Percentiles rank a stretch among this genome's conserved stretches.
These are phyloP conservation scores for Portunus trituberculatus DNA, from an alignment of 1,140 invertebrate genomes.

Conservation along the genomic window DNA sequence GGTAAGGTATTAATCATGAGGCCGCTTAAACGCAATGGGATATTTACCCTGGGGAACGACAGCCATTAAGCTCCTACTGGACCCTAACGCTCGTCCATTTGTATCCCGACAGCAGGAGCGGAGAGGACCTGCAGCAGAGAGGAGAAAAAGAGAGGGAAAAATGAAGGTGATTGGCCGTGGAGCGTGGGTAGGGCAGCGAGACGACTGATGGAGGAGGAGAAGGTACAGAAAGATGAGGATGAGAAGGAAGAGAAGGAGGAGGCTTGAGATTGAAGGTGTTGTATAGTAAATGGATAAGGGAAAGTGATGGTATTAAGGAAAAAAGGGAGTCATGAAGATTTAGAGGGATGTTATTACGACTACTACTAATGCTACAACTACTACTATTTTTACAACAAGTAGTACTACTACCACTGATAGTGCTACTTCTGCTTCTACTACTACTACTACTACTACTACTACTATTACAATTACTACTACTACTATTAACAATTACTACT, in stretches of 20 bases:
- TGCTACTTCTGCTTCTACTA: no score
- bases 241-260: background rate
- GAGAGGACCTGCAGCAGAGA: background rate
- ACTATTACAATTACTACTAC: no score
- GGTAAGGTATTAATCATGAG: slow-evolving; percentile 58
- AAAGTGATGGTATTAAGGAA: background rate
- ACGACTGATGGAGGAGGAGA: background rate
- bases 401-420: no score
- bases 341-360: no score
- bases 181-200: no score
- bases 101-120: slow-evolving; percentile 23
- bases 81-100: slow-evolving; percentile 37
- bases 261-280: background rate
- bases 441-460: no score
- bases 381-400: no score
- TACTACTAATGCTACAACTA: no score
- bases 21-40: slow-evolving; percentile 59
- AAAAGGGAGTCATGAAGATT: no score
- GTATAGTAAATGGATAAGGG: background rate
- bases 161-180: slow-evolving; percentile 17
- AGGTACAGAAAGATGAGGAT: background rate
- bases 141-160: no score
- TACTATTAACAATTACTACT: no score
- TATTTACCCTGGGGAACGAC: slow-evolving; percentile 61
- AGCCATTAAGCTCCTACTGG: slow-evolving; percentile 51